Evolutionary conservation across 92 coral and sea anemone species (phyloP), one percentile per base, ranked within the genome.

Genomic region (Bergia puertoricense): DNA sequence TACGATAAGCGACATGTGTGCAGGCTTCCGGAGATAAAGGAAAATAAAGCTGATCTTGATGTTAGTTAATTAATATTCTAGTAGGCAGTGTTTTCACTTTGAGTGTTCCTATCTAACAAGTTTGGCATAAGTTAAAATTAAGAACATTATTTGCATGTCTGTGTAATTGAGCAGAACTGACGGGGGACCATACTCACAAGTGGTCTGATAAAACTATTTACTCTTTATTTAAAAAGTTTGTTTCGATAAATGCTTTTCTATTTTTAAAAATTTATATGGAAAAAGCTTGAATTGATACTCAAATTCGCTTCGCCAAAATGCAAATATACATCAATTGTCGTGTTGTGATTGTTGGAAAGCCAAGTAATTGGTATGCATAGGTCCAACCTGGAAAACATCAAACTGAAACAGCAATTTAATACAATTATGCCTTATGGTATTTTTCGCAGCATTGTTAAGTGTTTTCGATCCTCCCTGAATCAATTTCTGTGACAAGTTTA

Each of bases 121-220:
- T 14, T 69, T 71, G n/a, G 77, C 39, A 50, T 79, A 0, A 79
- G 69, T 15, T 40, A n/a, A 44, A 81, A 81, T 66, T 43, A 44
- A 83, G 43, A 67, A 68, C 40, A 82, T 44, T 69, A 69, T 84
- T 84, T 71, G 78, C 77, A 84, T 84, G 77, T 71, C 87, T 84
- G 78, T 84, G 71, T 84, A 84, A 84, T 84, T 84, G 38, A 14
- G 78, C 87, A 84, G 87, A 84, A 84, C 87, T 84, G 68, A 68
- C 78, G 68, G 23, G 45, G 51, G 5, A 11, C 43, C 38, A 54
- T 30, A 30, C 30, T 30, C 30, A 69, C 16, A 48, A 48, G 46
- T 84, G 65, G 77, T 6, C 20, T 37, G 9, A 0, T n/a, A 43
- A 2, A 23, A 69, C 14, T 71, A 59, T 71, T 84, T 69, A 44